Evolutionary conservation across 2,113 vertebrate species (phyloP).

Genomic region (Amblyopsis rosae): DNA sequence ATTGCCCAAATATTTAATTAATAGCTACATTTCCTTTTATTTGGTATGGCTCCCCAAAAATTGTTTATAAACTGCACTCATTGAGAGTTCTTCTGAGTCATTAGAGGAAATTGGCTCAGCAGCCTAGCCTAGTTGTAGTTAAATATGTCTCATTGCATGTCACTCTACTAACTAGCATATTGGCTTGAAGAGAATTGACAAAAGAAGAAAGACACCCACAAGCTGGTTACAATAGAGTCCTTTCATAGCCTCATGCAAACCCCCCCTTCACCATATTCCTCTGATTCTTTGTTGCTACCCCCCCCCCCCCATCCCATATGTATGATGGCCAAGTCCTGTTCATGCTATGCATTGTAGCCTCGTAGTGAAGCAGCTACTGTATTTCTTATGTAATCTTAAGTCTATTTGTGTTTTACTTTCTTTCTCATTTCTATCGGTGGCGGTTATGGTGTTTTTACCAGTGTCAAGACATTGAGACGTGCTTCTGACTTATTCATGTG

Average conservation of each 20-base stretch:
- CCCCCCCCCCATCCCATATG: neutral
- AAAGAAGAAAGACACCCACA: conserved; percentile 29
- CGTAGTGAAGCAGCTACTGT: neutral
- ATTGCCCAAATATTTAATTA: neutral
- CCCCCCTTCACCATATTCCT: conserved; percentile 3
- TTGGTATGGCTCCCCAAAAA: conserved; percentile 2
- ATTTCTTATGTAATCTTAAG: neutral
- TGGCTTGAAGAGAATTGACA: conserved; percentile 11
- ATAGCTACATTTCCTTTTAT: neutral
- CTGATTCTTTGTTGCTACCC: conserved; percentile 14
- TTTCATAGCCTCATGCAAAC: conserved; percentile 15
- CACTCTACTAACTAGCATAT: conserved; percentile 6
- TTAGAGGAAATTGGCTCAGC: neutral
- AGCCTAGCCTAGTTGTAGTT: neutral
- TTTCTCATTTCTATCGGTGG: neutral
- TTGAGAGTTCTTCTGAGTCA: conserved; percentile 10
- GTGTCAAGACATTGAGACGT: conserved; percentile 4
- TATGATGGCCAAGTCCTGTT: neutral
- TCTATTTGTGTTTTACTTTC: conserved; percentile 1
- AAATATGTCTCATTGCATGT: neutral
- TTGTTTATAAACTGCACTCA: neutral
- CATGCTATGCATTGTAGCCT: neutral
- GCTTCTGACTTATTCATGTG: conserved; percentile 5
- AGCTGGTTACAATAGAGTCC: conserved; percentile 26
- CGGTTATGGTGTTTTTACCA: conserved; percentile 7